A percentile compares a stretch with the other conserved stretches of the same genome.
phyloP scores from a whole-genome alignment of 2,888 invertebrate species.

The Lucinisca nassula region DNA sequence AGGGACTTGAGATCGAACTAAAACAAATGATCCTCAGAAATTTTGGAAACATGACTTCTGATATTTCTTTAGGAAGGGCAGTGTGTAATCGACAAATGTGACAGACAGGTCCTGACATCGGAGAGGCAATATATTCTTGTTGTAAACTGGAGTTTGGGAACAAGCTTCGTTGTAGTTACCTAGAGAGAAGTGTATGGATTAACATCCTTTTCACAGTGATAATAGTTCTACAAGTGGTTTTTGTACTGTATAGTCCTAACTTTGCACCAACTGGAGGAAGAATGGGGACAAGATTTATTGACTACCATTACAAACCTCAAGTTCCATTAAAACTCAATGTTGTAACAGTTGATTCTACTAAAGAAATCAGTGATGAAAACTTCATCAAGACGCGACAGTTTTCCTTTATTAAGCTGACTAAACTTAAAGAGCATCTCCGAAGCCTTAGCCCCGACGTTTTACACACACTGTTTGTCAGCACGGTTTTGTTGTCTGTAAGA shows the following conservation, averaged over 20 bases:
- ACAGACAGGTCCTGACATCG: neutral
- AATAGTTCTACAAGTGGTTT: slow-evolving; percentile 30
- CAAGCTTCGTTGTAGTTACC: slow-evolving; percentile 23
- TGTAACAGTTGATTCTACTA: neutral
- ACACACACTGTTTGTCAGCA: slow-evolving; percentile 25
- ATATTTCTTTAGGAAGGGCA: too few species aligned
- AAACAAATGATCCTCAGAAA: neutral
- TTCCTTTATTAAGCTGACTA: slow-evolving; percentile 12
- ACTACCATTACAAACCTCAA: slow-evolving; percentile 27
- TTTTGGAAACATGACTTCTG: neutral
- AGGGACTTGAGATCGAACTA: neutral
- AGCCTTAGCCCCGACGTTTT: slow-evolving; percentile 3
- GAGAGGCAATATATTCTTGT: slow-evolving; percentile 35
- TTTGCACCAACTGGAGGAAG: slow-evolving; percentile 28
- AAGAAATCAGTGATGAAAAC: neutral
- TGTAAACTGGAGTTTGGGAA: slow-evolving; percentile 20
- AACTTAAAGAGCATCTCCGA: slow-evolving; percentile 6
- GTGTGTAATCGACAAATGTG: slow-evolving; percentile 52
- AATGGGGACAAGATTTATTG: slow-evolving; percentile 4
- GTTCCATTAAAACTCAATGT: slow-evolving; percentile 26
- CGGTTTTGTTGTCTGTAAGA: slow-evolving; percentile 27
- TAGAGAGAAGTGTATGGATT: slow-evolving; percentile 40
- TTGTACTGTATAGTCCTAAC: slow-evolving; percentile 47
- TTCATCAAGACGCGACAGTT: slow-evolving; percentile 30
- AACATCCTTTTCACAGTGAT: slow-evolving; percentile 31